phyloP scores from a whole-genome alignment of 2,113 vertebrate genomes.

The Brienomyrus brachyistius region DNA sequence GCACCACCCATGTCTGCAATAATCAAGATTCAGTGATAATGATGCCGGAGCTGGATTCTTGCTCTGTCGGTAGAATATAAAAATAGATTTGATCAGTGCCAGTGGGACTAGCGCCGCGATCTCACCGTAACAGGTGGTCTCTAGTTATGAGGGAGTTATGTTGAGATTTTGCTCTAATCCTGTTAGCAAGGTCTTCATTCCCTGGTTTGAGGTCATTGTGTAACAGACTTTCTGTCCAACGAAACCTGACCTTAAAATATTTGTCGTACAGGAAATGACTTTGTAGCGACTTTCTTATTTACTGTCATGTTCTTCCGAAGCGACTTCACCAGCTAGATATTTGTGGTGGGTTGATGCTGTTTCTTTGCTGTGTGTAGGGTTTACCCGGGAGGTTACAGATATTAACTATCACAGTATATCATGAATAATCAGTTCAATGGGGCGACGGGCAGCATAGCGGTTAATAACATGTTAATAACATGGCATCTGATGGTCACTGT shows the following conservation, averaged over 20 bases:
- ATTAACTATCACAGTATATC: background rate
- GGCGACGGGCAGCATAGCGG: background rate
- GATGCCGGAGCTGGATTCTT: background rate
- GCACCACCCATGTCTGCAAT: constrained; percentile 29
- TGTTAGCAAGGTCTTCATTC: background rate
- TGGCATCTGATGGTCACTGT: background rate
- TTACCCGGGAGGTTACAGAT: background rate
- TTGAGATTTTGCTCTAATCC: background rate
- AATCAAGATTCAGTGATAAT: background rate
- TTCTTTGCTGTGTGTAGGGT: background rate
- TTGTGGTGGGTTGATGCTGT: background rate
- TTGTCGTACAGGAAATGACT: background rate
- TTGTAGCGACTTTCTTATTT: background rate
- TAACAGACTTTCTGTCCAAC: background rate
- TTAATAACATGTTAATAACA: background rate
- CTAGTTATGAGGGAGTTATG: background rate
- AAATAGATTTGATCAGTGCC: background rate
- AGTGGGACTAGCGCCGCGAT: background rate
- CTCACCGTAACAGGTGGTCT: constrained; percentile 6
- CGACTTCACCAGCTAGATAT: background rate
- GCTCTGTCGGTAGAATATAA: background rate
- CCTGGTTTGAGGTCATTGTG: background rate
- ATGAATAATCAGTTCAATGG: background rate
- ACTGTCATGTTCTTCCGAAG: background rate
- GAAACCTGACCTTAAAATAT: background rate